Evolutionary conservation across 2,113 vertebrate genomes (phyloP), one percentile per base, ranked within the genome.

Genomic region (Leptobrachium leishanense): DNA sequence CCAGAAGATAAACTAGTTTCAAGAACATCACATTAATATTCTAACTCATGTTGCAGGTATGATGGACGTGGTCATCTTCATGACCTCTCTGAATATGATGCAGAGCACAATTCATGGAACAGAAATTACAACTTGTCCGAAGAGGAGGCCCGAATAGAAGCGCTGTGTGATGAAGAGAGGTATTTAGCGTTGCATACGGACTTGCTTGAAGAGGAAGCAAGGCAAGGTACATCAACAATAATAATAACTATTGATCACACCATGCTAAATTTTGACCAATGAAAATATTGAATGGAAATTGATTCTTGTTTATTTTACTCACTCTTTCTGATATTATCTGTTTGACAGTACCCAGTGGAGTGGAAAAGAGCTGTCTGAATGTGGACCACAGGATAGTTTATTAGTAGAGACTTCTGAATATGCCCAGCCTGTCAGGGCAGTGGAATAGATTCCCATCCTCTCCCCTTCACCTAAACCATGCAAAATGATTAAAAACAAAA

Each of bases 111-210:
- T 77, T 98, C 98, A 0, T 99, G 98, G 98, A 99, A 99, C 90
- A 92, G 95, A 84, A 95, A 95, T 85, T 97, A 99, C 88, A 95
- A 96, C 3, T 93, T 99, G 83, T 98, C 98, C 0, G 98, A 99
- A 90, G 98, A 99, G 88, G 98, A 99, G 87, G 95, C 95, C 76
- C 94, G 98, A 87, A 95, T 99, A 80, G 98, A 99, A 81, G 92
- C 97, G 68, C 93, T 99, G 88, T 99, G 97, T 85, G 97, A 99
- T 89, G 97, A 99, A 88, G 98, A 99, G 95, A 91, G 97, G 89
- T 99, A 99, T 94, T 95, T 99, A 95, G 98, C 98, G 89, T 93
- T 99, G 92, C 96, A 97, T 95, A 96, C 96, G 74, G 97, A 99
- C 93, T 95, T 99, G 89, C 92, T 99, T 91, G 96, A 99, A 90